Base-by-base conservation (phyloP, 1,140 invertebrate genomes). In the Ruditapes philippinarum region DNA sequence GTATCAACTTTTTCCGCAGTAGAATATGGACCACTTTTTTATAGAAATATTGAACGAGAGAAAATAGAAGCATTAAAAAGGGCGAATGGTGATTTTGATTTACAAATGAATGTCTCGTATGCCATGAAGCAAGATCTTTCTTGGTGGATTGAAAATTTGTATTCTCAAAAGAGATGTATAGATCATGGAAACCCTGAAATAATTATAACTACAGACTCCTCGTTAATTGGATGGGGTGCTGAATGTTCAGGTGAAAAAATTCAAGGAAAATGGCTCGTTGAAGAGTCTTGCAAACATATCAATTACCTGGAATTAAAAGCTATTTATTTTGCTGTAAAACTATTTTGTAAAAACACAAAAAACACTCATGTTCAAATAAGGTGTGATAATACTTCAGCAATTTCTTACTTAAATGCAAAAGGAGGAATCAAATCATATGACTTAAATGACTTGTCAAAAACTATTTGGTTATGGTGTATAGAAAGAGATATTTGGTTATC, bases 191-290 rank as follows among this genome's bases (percentile, higher is more conserved):
- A n/a, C 36, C 65, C 65, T 14, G n/a, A 70, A 70, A 70, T 70
- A 19, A 65, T 33, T 25, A 9, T 65, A n/a, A 65, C 60, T 33
- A 65, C 60, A 65, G 60, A 65, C n/a, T 11, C 9, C 60, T 65
- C 60, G 31, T 65, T 65, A 65, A 65, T 83, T 83, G 4, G 40
- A n/a, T 83, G 80, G 57, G 80, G 80, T 38, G 60, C 60, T 70
- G 65, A 70, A 14, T 84, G 38, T 45, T 14, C 42, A 19, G 49
- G 45, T 70, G 17, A 38, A 36, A 84, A 40, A 7, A 84, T 62
- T 40, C 33, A 25, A 70, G 81, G 33, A 31, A 5, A 57, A n/a
- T 57, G 51, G 51, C 4, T 14, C 19, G 19, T n/a, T 11, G 17
- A 14, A 57, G 51, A 57, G n/a, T n/a, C n/a, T n/a, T n/a, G 25